These are phyloP conservation scores for Pachycephus smyrnensis DNA, from an alignment of 2,888 invertebrate genomes.

Conservation along the genomic window DNA sequence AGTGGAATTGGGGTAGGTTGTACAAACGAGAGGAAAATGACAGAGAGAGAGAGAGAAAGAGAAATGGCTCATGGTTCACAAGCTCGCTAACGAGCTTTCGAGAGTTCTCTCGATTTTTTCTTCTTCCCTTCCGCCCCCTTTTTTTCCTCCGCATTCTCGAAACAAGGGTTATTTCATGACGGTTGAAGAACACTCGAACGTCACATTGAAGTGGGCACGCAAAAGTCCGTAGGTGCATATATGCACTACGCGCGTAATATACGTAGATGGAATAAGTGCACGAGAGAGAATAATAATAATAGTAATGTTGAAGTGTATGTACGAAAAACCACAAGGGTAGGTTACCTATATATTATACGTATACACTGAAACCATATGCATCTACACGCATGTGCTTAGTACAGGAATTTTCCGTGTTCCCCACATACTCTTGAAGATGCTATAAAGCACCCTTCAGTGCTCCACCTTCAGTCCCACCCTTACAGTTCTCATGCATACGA, in stretches of 20 bases:
- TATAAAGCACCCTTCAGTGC: constrained; percentile 47
- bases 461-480: constrained; percentile 46
- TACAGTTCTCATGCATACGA: constrained; percentile 1
- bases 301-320: no score
- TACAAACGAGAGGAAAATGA: constrained; percentile 14
- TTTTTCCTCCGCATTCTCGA: constrained; percentile 19
- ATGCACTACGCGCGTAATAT: background rate
- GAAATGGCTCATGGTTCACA: constrained; percentile 19
- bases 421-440: constrained; percentile 8
- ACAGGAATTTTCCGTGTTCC: background rate
- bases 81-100: constrained; percentile 62
- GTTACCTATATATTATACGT: no score
- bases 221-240: no score
- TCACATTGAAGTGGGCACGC: constrained; percentile 7
- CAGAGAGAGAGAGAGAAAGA: constrained; percentile 24
- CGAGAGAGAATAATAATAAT: background rate
- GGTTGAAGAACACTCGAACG: constrained; percentile 45
- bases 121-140: constrained; percentile 16
- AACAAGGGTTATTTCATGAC: constrained; percentile 35
- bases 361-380: no score
- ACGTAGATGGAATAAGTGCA: background rate
- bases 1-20: no score
- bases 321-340: no score
- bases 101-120: constrained; percentile 32
- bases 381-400: background rate